A percentile compares a stretch with the other conserved stretches of the same genome.
Evolutionary conservation across 1,140 invertebrate species (phyloP).

Genomic region (Orius laevigatus): DNA sequence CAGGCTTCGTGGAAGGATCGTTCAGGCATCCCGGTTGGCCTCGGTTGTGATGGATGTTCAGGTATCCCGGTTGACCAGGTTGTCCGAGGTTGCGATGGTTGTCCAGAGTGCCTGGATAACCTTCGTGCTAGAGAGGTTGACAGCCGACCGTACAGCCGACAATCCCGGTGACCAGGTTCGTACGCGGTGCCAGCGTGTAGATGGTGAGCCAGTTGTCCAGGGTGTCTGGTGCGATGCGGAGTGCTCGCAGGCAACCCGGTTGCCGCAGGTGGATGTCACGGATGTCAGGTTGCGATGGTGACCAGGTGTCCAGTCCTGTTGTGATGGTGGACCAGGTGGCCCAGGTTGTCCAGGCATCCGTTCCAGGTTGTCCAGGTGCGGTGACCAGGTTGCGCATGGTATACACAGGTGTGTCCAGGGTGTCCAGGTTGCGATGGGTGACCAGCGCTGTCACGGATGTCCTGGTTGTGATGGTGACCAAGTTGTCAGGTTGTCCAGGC

Average conservation of each 20-base stretch:
- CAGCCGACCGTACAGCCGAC: too few relatives aligned
- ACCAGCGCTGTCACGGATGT: conserved; percentile 11
- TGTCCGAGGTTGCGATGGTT: conserved; percentile 19
- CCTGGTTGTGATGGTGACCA: too few relatives aligned
- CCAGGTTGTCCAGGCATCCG: conserved; percentile 25
- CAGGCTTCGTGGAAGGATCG: conserved; percentile 17
- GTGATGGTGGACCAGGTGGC: conserved; percentile 11
- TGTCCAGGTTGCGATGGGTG: conserved; percentile 15
- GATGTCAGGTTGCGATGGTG: conserved; percentile 16
- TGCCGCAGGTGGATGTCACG: conserved; percentile 17
- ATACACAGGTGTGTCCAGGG: conserved; percentile 18
- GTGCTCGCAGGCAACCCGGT: conserved; percentile 18
- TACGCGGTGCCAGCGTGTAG: too few relatives aligned
- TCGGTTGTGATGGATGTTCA: conserved; percentile 17
- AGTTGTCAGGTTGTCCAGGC: conserved; percentile 17
- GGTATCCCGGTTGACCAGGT: conserved; percentile 20
- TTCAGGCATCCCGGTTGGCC: conserved; percentile 19
- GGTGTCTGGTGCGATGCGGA: conserved; percentile 15
- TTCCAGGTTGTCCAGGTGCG: conserved; percentile 16
- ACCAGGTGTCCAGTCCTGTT: conserved; percentile 16
- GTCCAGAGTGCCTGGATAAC: conserved; percentile 15
- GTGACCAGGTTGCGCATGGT: conserved; percentile 21
- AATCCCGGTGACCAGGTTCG: too few relatives aligned
- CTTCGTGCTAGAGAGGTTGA: too few relatives aligned
- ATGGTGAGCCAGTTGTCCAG: conserved; percentile 21